These are phyloP conservation scores for Cordylochernes scorpioides DNA, from an alignment of 2,888 invertebrate genomes.

Conservation along the genomic window DNA sequence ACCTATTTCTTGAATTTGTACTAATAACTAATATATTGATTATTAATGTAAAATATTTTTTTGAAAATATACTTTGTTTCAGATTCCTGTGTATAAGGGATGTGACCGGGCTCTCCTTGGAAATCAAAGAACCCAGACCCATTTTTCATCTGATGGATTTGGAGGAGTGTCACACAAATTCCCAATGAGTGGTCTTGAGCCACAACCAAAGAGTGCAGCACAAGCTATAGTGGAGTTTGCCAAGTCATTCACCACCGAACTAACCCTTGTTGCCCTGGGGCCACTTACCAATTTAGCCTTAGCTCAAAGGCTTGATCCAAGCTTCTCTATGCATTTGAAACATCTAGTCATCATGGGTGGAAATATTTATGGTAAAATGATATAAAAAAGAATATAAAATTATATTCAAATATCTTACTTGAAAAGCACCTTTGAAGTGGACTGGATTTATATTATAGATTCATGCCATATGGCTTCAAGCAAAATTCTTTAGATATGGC, in stretches of 20 bases:
- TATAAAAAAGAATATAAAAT: not conserved
- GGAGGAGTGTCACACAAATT: constrained; percentile 12
- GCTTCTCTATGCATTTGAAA: constrained; percentile 16
- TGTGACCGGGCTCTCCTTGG: constrained; percentile 14
- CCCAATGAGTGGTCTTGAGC: constrained; percentile 12
- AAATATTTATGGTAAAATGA: constrained; percentile 16
- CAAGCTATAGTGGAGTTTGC: constrained; percentile 15
- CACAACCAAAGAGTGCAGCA: constrained; percentile 15
- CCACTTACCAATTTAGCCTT: constrained; percentile 25
- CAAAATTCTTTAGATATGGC: too few species aligned
- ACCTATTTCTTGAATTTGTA: too few species aligned
- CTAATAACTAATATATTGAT: too few species aligned
- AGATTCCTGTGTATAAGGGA: constrained; percentile 18
- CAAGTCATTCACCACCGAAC: constrained; percentile 16
- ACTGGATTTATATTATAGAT: too few species aligned
- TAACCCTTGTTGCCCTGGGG: constrained; percentile 21
- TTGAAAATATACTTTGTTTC: too few species aligned
- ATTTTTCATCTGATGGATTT: constrained; percentile 11
- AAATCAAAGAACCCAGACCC: not conserved
- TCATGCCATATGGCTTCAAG: too few species aligned
- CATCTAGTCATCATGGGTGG: constrained; percentile 12
- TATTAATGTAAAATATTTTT: too few species aligned
- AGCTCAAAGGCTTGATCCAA: constrained; percentile 22
- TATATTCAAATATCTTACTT: too few species aligned
- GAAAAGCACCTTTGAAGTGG: too few species aligned